These are phyloP conservation scores for Oplegnathus fasciatus DNA, from an alignment of 2,113 vertebrate species.

Conservation along the genomic window DNA sequence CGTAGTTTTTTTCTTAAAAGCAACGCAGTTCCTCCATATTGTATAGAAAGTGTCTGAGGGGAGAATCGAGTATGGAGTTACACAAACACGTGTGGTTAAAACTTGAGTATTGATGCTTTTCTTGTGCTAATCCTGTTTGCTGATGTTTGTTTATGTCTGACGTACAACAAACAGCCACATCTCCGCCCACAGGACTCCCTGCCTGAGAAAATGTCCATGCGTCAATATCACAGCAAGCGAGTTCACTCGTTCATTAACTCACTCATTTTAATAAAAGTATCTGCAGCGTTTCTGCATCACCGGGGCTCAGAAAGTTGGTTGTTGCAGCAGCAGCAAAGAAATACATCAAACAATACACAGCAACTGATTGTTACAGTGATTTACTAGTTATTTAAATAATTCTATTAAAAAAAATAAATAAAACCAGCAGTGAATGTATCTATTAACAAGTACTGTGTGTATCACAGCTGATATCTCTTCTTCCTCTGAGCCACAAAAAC, in stretches of 20 bases:
- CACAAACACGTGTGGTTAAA: neutral
- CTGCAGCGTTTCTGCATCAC: neutral
- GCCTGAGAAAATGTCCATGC: neutral
- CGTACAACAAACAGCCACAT: neutral
- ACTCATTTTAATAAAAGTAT: no score
- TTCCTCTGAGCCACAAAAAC: no score
- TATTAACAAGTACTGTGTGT: no score
- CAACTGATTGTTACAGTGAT: no score
- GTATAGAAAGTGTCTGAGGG: neutral
- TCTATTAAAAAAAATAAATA: no score
- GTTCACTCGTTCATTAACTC: neutral
- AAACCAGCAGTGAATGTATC: no score
- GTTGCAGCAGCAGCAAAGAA: neutral
- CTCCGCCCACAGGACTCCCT: neutral
- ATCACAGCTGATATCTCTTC: no score
- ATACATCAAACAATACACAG: no score
- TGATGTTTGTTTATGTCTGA: slow-evolving; percentile 25
- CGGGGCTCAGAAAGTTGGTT: neutral
- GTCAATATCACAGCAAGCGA: neutral
- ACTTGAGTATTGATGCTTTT: neutral
- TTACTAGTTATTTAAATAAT: no score
- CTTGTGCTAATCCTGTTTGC: neutral
- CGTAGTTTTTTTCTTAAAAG: neutral
- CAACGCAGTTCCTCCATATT: neutral
- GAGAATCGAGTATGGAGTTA: no score